Percentiles rank a stretch among this genome's conserved stretches.
These are phyloP conservation scores for Hemicordylus capensis DNA, from an alignment of 2,113 vertebrate species.

Conservation along the genomic window DNA sequence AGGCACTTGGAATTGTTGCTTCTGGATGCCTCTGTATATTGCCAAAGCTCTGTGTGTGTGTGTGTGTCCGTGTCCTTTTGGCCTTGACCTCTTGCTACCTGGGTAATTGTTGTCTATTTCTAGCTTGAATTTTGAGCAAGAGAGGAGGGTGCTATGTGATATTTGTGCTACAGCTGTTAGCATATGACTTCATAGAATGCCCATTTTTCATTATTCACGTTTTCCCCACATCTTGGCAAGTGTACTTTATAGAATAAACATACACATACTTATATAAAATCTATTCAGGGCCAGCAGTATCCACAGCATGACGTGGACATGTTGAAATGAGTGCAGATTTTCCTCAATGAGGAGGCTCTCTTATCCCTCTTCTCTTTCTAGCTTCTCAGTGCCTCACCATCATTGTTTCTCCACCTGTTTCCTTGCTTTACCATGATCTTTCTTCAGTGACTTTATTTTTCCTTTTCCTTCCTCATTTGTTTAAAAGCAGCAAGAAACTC, in stretches of 20 bases:
- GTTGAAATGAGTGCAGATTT: neutral
- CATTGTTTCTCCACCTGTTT: fast-evolving
- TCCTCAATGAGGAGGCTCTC: fast-evolving
- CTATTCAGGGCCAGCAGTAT: slow-evolving; percentile 25
- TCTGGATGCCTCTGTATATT: neutral
- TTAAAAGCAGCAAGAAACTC: neutral
- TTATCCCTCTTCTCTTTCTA: neutral
- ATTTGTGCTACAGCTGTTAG: neutral
- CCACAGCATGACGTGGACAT: slow-evolving; percentile 34
- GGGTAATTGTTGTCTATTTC: fast-evolving
- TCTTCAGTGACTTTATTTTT: neutral
- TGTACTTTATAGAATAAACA: neutral
- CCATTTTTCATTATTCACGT: slow-evolving; percentile 46
- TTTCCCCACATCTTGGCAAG: slow-evolving; percentile 7
- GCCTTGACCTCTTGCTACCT: neutral
- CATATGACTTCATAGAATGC: neutral
- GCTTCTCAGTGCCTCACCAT: fast-evolving
- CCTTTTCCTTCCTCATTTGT: neutral
- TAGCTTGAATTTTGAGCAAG: fast-evolving
- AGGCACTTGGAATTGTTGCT: fast-evolving
- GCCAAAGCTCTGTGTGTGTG: fast-evolving
- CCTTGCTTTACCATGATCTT: neutral
- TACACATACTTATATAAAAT: slow-evolving; percentile 11
- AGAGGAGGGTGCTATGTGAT: fast-evolving
- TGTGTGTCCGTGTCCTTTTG: fast-evolving